A percentile compares a stretch with the other conserved stretches of the same genome.
These are phyloP conservation scores for Ceyx margarethae DNA, from an alignment of 2,113 vertebrate species.

Conservation along the genomic window DNA sequence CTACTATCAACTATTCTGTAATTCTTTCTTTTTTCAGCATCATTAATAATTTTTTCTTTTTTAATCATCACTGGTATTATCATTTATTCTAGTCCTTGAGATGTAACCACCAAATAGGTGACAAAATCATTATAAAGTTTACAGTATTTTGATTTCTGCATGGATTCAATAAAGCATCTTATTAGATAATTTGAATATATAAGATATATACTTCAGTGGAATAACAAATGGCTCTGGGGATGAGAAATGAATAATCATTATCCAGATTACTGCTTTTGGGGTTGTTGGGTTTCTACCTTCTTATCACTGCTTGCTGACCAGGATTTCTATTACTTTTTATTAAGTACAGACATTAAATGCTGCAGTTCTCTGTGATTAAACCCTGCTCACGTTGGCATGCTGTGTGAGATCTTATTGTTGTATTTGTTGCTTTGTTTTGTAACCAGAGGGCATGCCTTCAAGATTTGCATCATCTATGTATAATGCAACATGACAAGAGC, in stretches of 20 bases:
- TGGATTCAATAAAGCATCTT: neutral
- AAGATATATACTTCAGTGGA: neutral
- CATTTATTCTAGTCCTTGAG: too few relatives aligned
- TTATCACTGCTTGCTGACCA: neutral
- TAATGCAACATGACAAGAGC: conserved; percentile 64
- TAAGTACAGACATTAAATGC: conserved; percentile 17
- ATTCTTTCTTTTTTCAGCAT: too few relatives aligned
- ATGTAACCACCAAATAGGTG: too few relatives aligned
- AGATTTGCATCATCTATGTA: conserved; percentile 46
- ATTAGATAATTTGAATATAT: neutral
- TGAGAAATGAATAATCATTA: neutral
- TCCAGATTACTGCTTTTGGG: neutral
- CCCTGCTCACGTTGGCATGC: neutral
- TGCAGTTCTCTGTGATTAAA: conserved; percentile 46
- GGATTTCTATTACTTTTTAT: neutral
- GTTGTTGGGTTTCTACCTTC: neutral
- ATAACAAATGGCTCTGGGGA: neutral
- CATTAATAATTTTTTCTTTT: too few relatives aligned
- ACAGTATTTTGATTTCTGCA: neutral
- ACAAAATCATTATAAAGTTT: too few relatives aligned
- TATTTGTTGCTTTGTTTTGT: conserved; percentile 28
- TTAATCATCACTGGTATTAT: too few relatives aligned
- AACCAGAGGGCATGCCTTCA: conserved; percentile 42
- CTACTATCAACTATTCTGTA: neutral
- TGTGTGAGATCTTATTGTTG: conserved; percentile 32